A percentile compares a stretch with the other conserved stretches of the same genome.
Conservation (phyloP, 2,113 vertebrate genomes). For the Epinephelus lanceolatus region DNA sequence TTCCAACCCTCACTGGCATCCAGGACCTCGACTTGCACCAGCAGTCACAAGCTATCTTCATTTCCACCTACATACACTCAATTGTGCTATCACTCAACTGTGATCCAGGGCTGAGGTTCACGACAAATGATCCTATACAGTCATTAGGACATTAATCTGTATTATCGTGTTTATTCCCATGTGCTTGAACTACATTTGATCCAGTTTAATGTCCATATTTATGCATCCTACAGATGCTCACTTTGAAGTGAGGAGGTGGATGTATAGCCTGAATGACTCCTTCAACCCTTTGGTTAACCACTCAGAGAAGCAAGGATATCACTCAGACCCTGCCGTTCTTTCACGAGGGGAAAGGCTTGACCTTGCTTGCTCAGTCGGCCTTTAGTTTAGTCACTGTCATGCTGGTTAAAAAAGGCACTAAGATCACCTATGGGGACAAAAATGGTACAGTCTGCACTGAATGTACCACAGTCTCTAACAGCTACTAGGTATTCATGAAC, state of each 20-base stretch:
- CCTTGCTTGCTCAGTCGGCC: conserved; percentile 19
- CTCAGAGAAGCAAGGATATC: neutral
- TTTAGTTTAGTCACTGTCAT: conserved; percentile 29
- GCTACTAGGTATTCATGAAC: conserved; percentile 61
- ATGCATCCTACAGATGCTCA: neutral
- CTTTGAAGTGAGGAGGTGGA: neutral
- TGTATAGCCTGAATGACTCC: neutral
- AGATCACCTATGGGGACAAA: neutral
- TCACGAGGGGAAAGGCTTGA: neutral
- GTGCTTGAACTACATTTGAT: neutral
- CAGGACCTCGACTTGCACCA: neutral
- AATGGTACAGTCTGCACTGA: conserved; percentile 40
- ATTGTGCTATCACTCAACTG: neutral
- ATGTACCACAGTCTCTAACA: conserved; percentile 14
- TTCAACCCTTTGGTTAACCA: conserved; percentile 13
- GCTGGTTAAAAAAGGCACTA: neutral
- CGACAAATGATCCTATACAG: neutral
- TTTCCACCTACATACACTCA: neutral
- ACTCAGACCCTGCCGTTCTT: conserved; percentile 3
- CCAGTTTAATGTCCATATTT: neutral
- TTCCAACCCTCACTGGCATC: neutral
- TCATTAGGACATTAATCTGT: neutral
- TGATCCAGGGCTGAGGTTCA: neutral
- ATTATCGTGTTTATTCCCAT: neutral
- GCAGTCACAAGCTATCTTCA: neutral